Evolutionary conservation across 1,140 invertebrate genomes (phyloP).

Genomic region (Ostrea edulis): DNA sequence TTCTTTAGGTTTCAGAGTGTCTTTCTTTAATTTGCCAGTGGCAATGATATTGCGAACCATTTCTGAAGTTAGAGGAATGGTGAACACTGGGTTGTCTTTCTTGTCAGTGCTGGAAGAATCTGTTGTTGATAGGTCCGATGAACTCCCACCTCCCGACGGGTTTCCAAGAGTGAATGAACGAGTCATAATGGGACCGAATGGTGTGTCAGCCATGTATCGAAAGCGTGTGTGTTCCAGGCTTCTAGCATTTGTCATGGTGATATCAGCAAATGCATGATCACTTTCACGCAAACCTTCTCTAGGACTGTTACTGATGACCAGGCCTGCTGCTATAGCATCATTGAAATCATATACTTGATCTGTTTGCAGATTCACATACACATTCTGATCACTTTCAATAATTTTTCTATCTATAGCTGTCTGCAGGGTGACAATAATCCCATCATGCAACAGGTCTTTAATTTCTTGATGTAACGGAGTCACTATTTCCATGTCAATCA

Average conservation of each 20-base stretch:
- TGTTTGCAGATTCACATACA: conserved; percentile 81
- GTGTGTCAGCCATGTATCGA: conserved; percentile 49
- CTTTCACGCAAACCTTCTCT: conserved; percentile 71
- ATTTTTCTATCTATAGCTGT: conserved; percentile 87
- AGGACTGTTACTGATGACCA: conserved; percentile 78
- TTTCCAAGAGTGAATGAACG: conserved; percentile 48
- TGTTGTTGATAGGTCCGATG: conserved; percentile 54
- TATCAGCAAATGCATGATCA: conserved; percentile 50
- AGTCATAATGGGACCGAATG: conserved; percentile 41
- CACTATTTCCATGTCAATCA: conserved; percentile 82
- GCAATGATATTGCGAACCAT: conserved; percentile 51
- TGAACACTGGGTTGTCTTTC: conserved; percentile 48
- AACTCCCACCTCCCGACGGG: conserved; percentile 54
- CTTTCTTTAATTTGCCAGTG: conserved; percentile 53
- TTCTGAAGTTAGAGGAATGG: conserved; percentile 55
- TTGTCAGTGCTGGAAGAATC: conserved; percentile 55
- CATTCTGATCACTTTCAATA: conserved; percentile 85
- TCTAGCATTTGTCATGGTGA: not conserved
- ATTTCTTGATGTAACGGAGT: conserved; percentile 89
- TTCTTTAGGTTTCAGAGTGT: not conserved
- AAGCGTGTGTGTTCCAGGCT: conserved; percentile 50
- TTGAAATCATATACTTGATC: conserved; percentile 81
- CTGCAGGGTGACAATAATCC: conserved; percentile 67
- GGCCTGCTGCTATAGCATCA: conserved; percentile 90
- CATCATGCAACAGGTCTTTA: conserved; percentile 69